Conservation (phyloP, 2,888 invertebrate species). For the Pachycephus smyrnensis region DNA sequence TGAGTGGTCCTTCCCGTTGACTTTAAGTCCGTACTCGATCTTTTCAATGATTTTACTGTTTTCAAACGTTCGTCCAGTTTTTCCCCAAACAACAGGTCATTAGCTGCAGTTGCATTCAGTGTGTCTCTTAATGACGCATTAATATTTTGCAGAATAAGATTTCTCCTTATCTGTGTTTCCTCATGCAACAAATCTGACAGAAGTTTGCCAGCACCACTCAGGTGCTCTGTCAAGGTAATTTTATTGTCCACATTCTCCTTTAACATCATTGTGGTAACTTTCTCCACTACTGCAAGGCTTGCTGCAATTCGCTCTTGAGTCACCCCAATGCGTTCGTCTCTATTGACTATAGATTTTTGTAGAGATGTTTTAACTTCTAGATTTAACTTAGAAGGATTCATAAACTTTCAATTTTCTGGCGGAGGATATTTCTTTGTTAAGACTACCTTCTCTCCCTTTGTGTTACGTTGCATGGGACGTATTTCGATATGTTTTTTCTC, state of each 20-base stretch:
- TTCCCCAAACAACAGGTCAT: slow-evolving; percentile 21
- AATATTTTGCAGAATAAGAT: slow-evolving; percentile 4
- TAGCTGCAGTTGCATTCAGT: background rate
- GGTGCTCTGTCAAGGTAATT: slow-evolving; percentile 14
- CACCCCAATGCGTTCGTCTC: slow-evolving; percentile 21
- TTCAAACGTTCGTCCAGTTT: slow-evolving; percentile 20
- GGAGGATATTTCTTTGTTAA: slow-evolving; percentile 20
- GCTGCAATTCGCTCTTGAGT: slow-evolving; percentile 25
- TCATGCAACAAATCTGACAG: slow-evolving; percentile 20
- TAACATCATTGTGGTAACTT: slow-evolving; percentile 7
- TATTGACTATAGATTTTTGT: slow-evolving; percentile 15
- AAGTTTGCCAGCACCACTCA: slow-evolving; percentile 15
- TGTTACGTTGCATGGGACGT: too few relatives aligned
- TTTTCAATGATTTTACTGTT: slow-evolving; percentile 15
- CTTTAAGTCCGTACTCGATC: slow-evolving; percentile 12
- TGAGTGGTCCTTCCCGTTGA: too few relatives aligned
- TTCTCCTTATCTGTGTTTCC: slow-evolving; percentile 15
- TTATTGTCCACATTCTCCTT: slow-evolving; percentile 13
- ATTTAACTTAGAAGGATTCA: slow-evolving; percentile 19
- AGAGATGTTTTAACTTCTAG: slow-evolving; percentile 20
- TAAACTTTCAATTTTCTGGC: slow-evolving; percentile 20
- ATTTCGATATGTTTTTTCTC: too few relatives aligned
- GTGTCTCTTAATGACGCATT: slow-evolving; percentile 10
- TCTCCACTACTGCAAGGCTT: slow-evolving; percentile 20
- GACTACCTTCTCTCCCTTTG: slow-evolving; percentile 19